Percentiles rank a stretch among this genome's conserved stretches.
Evolutionary conservation across 1,140 invertebrate species (phyloP).

Genomic region (Eriosoma lanigerum): DNA sequence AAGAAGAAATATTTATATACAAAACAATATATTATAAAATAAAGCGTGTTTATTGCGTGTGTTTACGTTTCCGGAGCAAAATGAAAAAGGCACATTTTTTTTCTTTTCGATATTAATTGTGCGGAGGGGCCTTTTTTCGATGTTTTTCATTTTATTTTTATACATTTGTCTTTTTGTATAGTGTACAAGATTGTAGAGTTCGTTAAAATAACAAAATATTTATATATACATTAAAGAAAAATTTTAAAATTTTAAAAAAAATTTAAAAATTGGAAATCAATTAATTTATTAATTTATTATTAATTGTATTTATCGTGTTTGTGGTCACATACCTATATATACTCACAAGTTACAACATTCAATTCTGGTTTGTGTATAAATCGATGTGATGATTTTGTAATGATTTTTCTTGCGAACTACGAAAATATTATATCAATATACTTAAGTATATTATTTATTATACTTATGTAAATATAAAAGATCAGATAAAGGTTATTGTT

Average conservation of each 20-base stretch:
- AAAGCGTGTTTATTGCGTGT: neutral
- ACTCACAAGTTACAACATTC: neutral
- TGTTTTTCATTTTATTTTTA: constrained; percentile 50
- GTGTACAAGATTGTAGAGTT: constrained; percentile 50
- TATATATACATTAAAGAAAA: constrained; percentile 30
- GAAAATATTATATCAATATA: too few relatives aligned
- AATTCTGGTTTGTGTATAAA: neutral
- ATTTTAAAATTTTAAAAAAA: neutral
- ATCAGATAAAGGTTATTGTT: too few relatives aligned
- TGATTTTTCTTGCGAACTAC: neutral
- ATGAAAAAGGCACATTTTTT: constrained; percentile 22
- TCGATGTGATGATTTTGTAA: too few relatives aligned
- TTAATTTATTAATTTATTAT: too few relatives aligned
- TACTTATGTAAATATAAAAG: too few relatives aligned
- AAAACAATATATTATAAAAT: neutral
- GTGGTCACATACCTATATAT: neutral
- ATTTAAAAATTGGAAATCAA: neutral
- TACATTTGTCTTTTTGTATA: constrained; percentile 48
- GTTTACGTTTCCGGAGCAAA: constrained; percentile 28
- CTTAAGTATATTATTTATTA: too few relatives aligned
- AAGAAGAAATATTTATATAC: constrained; percentile 47
- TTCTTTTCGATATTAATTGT: constrained; percentile 21
- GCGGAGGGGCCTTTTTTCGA: constrained; percentile 48
- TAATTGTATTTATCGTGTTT: constrained; percentile 30
- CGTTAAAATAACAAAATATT: constrained; percentile 38